Percentiles rank a stretch among this genome's conserved stretches.
Evolutionary conservation across 2,797 vertebrate genomes (phyloP).

Genomic region (Chaenodraco wilsoni): DNA sequence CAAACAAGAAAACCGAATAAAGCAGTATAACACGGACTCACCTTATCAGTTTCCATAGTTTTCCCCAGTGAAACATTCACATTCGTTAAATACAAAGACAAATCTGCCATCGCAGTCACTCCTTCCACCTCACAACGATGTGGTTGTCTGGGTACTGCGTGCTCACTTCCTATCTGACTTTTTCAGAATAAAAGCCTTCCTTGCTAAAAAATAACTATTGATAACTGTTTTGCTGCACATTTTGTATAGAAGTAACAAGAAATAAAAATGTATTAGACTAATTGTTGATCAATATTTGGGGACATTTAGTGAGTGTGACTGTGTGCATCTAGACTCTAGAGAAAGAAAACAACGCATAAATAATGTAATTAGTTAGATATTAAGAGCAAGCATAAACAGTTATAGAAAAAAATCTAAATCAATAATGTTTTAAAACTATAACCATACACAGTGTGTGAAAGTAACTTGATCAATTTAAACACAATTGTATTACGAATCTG

Average conservation of each 20-base stretch:
- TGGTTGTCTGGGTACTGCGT: not conserved
- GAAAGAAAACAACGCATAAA: not conserved
- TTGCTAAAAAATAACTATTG: accelerated
- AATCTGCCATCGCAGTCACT: slow-evolving; percentile 68
- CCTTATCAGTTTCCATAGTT: slow-evolving; percentile 84
- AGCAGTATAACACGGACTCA: slow-evolving; percentile 29
- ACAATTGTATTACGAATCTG: no score
- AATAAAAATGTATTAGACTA: not conserved
- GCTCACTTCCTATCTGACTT: slow-evolving; percentile 4
- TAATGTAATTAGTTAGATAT: not conserved
- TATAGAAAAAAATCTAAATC: not conserved
- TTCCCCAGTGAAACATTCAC: slow-evolving; percentile 75
- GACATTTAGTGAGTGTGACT: not conserved
- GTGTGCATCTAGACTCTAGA: not conserved
- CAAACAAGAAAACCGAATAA: not conserved
- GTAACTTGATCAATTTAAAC: no score
- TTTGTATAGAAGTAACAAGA: not conserved
- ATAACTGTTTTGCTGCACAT: not conserved
- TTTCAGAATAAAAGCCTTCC: slow-evolving; percentile 51
- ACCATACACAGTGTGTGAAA: not conserved
- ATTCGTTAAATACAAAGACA: slow-evolving; percentile 78
- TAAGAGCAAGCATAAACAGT: not conserved
- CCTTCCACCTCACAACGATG: slow-evolving; percentile 1
- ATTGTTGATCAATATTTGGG: not conserved
- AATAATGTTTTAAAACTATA: not conserved